phyloP scores from a whole-genome alignment of 2,113 vertebrate species.

The Plotosus lineatus region DNA sequence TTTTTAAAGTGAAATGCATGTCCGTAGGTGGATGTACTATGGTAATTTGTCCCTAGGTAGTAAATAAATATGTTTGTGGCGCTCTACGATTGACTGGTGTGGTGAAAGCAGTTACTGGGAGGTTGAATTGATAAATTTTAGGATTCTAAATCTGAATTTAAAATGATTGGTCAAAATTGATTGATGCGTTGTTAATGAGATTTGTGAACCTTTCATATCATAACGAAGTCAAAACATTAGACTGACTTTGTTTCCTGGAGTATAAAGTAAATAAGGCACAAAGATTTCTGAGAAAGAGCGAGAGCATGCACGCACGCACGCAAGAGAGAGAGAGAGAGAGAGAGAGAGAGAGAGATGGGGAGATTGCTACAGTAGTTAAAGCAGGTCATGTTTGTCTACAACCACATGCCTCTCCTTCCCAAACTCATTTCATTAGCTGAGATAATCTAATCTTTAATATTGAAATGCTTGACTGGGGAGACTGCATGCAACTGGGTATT shows the following conservation, averaged over 20 bases:
- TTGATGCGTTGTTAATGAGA: constrained; percentile 8
- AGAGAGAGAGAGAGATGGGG: not conserved
- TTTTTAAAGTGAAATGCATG: not conserved
- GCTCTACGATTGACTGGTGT: not conserved
- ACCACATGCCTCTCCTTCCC: constrained; percentile 35
- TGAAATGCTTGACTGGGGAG: constrained; percentile 44
- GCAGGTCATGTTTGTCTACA: constrained; percentile 37
- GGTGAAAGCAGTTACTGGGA: not conserved
- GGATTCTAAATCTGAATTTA: not conserved
- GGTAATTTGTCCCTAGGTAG: not conserved
- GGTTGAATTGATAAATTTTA: not conserved
- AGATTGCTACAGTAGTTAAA: constrained; percentile 16
- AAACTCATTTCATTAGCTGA: constrained; percentile 46
- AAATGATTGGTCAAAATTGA: constrained; percentile 3
- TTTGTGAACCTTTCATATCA: not conserved
- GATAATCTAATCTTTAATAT: constrained; percentile 50
- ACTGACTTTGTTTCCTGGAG: not conserved
- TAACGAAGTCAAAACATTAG: not conserved
- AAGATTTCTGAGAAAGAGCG: not conserved
- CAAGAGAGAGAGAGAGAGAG: constrained; percentile 15
- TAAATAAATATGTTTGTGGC: not conserved
- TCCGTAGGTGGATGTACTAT: no score
- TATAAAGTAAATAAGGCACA: not conserved
- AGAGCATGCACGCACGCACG: no score
- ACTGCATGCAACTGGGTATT: constrained; percentile 31